phyloP scores from a whole-genome alignment of 2,797 vertebrate genomes.

The Eospalax fontanierii region DNA sequence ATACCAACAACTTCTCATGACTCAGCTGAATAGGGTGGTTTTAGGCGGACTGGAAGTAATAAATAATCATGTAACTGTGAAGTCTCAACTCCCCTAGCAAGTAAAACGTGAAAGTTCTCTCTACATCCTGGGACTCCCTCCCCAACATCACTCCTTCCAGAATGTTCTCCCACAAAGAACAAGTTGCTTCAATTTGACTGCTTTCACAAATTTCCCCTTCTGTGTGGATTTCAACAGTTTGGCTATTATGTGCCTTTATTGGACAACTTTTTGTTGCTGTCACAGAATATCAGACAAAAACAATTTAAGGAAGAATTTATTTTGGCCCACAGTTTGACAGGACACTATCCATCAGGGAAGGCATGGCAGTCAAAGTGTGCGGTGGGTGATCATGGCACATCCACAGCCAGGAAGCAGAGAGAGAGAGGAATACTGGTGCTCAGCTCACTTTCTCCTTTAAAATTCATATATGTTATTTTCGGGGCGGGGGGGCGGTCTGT shows the following conservation, averaged over 20 bases:
- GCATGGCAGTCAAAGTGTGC: not conserved
- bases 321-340: not conserved
- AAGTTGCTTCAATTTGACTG: not conserved
- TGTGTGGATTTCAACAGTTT: not conserved
- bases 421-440: not conserved
- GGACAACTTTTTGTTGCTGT: not conserved
- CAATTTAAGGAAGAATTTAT: not conserved
- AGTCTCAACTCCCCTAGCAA: not conserved
- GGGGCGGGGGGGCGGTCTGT: no score
- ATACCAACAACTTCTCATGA: not conserved
- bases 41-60: not conserved
- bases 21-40: not conserved
- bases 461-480: no score
- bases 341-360: not conserved
- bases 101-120: not conserved
- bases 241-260: not conserved
- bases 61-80: not conserved
- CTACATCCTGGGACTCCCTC: not conserved
- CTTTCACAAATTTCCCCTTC: not conserved
- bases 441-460: not conserved
- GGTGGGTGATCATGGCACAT: no score
- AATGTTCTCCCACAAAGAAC: not conserved
- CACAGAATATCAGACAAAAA: not conserved
- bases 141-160: accelerated
- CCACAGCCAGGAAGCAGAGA: not conserved